Base-by-base conservation (phyloP, 2,888 invertebrate species). In the Eupithecia exiguata region DNA sequence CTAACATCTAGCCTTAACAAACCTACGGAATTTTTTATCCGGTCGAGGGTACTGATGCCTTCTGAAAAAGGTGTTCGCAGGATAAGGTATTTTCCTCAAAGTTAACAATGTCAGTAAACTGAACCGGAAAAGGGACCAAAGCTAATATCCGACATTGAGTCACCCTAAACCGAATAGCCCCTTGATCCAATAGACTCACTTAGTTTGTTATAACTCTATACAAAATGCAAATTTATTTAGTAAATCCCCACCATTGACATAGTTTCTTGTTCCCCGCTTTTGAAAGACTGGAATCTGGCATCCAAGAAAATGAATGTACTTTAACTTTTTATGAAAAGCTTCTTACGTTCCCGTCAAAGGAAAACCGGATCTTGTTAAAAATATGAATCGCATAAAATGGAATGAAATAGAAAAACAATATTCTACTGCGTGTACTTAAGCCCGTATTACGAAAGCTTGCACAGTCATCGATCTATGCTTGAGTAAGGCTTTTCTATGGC, bases 261-360 rank as follows among this genome's bases (percentile, higher is more conserved):
- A 68, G 63, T 61, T 46, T 82, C 79, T 82, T 83, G 80, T 80
- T 77, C 68, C 46, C 58, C 49, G 70, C 65, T 72, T 66, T 68
- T 70, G 36, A 70, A 66, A 69, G 69, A 71, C 72, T 66, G 36
- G 62, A 73, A 73, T 75, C 80, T 82, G 78, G 74, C 81, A 83
- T 82, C 78, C 70, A 65, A 79, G 83, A 87, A 88, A 88, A 86
- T 86, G 81, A 87, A 88, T 83, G 81, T 78, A 85, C 30, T 30
- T 30, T 4, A 84, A 84, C 80, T 78, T 82, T 85, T 70, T 81
- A 81, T 80, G 81, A 80, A 79, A 80, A 82, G 72, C 78, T 78
- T 81, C 83, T 83, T 80, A 78, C 75, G 80, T 77, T 79, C 69
- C 77, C 65, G 72, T 75, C 77, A 79, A 79, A 77, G 74, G 76